Evolutionary conservation across 2,113 vertebrate genomes (phyloP), one percentile per base, ranked within the genome.

Genomic region (Serinus canaria): DNA sequence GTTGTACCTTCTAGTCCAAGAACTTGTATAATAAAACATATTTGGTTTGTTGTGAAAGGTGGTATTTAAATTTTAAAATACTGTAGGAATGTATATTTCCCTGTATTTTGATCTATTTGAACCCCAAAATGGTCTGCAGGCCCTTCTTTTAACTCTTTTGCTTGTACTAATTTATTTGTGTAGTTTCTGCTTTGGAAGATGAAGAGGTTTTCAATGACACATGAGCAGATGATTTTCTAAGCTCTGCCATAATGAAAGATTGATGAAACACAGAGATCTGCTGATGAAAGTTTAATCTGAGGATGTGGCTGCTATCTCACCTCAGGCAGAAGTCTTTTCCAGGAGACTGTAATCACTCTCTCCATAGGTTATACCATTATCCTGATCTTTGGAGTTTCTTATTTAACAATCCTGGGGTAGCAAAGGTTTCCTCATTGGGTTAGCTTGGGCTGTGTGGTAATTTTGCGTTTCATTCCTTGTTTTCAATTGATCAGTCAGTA

Each of bases 231-330:
- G 87, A 90, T 92, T 96, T 97, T 96, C 83, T 92, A 90, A 98
- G 92, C 79, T 92, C 64, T 95, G 73, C 85, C 7, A 6, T 92
- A 95, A 97, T 98, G 94, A 98, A 98, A 98, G 98, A 99, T 98
- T 97, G 98, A 99, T 98, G 98, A 97, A 95, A 96, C 92, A 95
- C 94, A 97, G 93, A 95, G 94, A 92, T 95, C 88, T 91, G 89
- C 92, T 98, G 97, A 98, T 98, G 96, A 97, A 98, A 98, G 96
- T 98, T 98, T 98, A 97, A 98, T 98, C 97, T 91, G 92, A 95
- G 93, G 87, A 92, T 92, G 90, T 96, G 86, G 68, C 89, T 93
- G 68, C 81, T 91, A 85, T 84, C 66, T 96, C 64, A 94, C 95
- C 94, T 97, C 76, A 13, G 96, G 96, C 94, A 94, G 90, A 96